phyloP scores from a whole-genome alignment of 1,140 invertebrate genomes.

The Temnothorax longispinosus region DNA sequence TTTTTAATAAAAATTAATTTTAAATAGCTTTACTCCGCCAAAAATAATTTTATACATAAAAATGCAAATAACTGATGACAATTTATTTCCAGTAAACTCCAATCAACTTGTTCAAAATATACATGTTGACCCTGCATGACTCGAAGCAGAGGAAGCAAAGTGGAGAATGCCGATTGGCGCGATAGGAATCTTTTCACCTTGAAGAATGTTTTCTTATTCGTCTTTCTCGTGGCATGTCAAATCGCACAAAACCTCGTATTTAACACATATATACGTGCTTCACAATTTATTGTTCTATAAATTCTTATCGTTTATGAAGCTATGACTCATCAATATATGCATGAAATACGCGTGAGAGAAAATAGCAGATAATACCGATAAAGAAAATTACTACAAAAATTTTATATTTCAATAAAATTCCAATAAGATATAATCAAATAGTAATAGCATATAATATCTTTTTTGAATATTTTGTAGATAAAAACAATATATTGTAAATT shows the following conservation, averaged over 20 bases:
- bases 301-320: background rate
- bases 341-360: background rate
- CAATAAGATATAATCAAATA: background rate
- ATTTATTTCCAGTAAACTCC: background rate
- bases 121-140: background rate
- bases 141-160: background rate
- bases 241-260: background rate
- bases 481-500: background rate
- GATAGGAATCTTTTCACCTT: conserved; percentile 22
- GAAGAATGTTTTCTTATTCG: conserved; percentile 23
- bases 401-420: background rate
- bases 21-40: background rate
- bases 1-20: background rate
- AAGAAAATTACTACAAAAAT: background rate
- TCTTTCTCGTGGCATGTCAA: background rate
- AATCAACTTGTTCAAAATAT: background rate
- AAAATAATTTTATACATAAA: conserved; percentile 15
- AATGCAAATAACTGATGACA: background rate
- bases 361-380: background rate
- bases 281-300: conserved; percentile 2
- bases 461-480: background rate
- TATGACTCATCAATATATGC: background rate
- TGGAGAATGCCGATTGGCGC: background rate
- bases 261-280: background rate
- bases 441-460: background rate